Conservation (phyloP, 1,140 invertebrate species). For the Callitettix versicolor region DNA sequence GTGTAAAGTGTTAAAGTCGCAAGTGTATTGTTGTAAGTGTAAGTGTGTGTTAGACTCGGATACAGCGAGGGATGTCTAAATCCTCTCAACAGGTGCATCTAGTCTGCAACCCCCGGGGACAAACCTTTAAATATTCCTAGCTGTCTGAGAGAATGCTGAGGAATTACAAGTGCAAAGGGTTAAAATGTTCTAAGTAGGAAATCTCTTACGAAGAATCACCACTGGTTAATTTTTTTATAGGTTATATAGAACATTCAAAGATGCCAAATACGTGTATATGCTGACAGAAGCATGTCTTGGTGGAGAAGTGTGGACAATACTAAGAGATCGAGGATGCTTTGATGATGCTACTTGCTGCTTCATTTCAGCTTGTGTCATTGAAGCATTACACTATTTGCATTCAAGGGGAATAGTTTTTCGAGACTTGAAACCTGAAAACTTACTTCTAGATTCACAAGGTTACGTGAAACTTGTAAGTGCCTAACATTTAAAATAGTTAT, state of each 20-base stretch:
- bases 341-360: constrained; percentile 78
- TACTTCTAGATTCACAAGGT: constrained; percentile 74
- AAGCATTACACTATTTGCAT: constrained; percentile 86
- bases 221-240: constrained; percentile 42
- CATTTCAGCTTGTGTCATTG: constrained; percentile 81
- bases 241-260: constrained; percentile 87
- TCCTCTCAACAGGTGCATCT: too few species aligned
- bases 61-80: too few species aligned
- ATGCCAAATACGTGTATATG: constrained; percentile 93
- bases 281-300: constrained; percentile 93
- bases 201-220: too few species aligned
- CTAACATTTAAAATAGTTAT: too few species aligned
- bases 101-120: too few species aligned
- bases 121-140: too few species aligned
- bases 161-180: too few species aligned
- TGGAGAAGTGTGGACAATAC: constrained; percentile 93
- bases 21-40: too few species aligned
- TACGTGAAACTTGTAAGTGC: constrained; percentile 80
- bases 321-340: constrained; percentile 67
- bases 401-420: constrained; percentile 78
- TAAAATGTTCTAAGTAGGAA: too few species aligned
- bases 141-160: too few species aligned
- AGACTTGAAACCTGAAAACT: constrained; percentile 92
- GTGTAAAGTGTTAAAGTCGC: too few species aligned
- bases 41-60: too few species aligned